Conservation (phyloP, 2,888 invertebrate genomes). For the Alloscopus bannaensis region DNA sequence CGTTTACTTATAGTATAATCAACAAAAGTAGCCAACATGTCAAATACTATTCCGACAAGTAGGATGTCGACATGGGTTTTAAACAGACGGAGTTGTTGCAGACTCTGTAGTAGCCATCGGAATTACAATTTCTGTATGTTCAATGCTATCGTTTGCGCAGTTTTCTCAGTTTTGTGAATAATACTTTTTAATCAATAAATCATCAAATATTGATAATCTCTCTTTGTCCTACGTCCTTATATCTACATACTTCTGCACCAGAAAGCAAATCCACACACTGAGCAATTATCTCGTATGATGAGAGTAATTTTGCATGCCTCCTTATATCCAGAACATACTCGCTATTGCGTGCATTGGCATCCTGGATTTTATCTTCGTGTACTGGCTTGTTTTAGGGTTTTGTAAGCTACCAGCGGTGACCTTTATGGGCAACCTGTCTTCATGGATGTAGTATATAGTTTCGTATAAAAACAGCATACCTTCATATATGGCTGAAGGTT, state of each 20-base stretch:
- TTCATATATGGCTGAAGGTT: no score
- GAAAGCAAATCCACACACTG: background rate
- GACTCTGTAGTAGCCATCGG: no score
- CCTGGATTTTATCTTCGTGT: no score
- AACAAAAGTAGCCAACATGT: background rate
- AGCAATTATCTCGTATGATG: background rate
- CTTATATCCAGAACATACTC: background rate
- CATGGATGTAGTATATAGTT: no score
- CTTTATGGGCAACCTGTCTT: no score
- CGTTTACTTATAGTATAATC: background rate
- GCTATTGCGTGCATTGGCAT: no score
- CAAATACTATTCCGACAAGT: background rate
- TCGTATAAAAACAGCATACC: no score
- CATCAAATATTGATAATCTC: conserved; percentile 56
- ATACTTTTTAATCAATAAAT: conserved; percentile 51
- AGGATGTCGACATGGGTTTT: background rate
- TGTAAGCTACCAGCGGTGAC: no score
- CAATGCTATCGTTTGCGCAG: background rate
- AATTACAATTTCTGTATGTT: no score
- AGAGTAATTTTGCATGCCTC: background rate
- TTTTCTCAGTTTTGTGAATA: background rate
- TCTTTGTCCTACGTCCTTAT: background rate
- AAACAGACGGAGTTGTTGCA: no score
- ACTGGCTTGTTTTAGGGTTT: no score
- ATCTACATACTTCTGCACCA: background rate